Evolutionary conservation across 2,888 invertebrate species (phyloP).

Genomic region (Octonoba sinensis): DNA sequence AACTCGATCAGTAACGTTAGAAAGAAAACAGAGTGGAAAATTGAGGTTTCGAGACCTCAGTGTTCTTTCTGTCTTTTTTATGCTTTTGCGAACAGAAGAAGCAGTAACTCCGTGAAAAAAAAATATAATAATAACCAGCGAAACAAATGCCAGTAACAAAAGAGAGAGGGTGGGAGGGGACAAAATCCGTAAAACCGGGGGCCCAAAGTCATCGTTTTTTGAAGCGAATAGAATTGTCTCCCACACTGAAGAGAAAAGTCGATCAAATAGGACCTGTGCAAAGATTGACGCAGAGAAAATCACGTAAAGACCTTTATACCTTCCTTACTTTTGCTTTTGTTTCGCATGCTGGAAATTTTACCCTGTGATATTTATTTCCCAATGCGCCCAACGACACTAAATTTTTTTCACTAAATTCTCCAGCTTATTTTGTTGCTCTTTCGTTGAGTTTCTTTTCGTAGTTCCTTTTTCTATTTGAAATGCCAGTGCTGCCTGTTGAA

Average conservation of each 20-base stretch:
- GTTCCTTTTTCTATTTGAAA: no score
- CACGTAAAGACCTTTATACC: constrained; percentile 38
- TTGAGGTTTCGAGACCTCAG: constrained; percentile 34
- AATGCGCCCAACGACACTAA: no score
- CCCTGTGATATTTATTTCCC: no score
- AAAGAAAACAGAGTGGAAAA: constrained; percentile 31
- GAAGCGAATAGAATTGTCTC: constrained; percentile 33
- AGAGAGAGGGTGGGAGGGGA: neutral
- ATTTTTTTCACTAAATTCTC: no score
- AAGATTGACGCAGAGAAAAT: constrained; percentile 52
- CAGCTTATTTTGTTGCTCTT: no score
- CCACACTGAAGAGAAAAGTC: constrained; percentile 32
- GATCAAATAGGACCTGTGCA: constrained; percentile 28
- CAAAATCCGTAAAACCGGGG: constrained; percentile 29
- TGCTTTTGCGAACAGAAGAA: neutral
- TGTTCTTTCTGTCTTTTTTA: neutral
- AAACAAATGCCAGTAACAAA: constrained; percentile 1
- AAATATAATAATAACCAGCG: constrained; percentile 31
- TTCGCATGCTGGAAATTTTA: no score
- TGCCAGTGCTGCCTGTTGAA: no score
- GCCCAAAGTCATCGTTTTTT: constrained; percentile 56
- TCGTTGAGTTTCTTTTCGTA: no score
- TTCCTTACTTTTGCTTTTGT: neutral
- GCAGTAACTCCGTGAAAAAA: neutral
- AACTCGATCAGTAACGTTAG: constrained; percentile 38